A percentile compares a stretch with the other conserved stretches of the same genome.
phyloP scores from a whole-genome alignment of 2,797 vertebrate species.

The Acropternis orthonyx region DNA sequence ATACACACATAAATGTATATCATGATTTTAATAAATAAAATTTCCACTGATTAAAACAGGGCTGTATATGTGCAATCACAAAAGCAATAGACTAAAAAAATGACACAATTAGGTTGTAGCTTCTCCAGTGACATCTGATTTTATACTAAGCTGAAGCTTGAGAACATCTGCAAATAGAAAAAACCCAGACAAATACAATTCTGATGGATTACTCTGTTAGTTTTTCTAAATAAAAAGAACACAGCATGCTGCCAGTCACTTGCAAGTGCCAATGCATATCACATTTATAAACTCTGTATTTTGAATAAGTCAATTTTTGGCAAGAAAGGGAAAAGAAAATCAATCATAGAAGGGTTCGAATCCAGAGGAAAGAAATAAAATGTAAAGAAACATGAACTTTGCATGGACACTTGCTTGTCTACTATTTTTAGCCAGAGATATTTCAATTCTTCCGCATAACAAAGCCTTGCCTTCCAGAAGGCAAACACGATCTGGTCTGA shows the following conservation, averaged over 20 bases:
- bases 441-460: constrained; percentile 5
- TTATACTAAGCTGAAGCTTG: neutral
- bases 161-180: neutral
- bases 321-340: neutral
- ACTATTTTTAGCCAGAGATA: constrained; percentile 59
- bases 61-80: neutral
- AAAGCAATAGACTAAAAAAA: neutral
- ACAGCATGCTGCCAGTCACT: neutral
- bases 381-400: constrained; percentile 43
- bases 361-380: constrained; percentile 6
- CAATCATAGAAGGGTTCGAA: neutral
- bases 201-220: neutral
- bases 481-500: constrained; percentile 31
- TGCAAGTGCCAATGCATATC: neutral
- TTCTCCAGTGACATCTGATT: neutral
- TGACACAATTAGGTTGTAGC: neutral
- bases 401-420: constrained; percentile 26
- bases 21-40: neutral
- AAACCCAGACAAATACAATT: neutral
- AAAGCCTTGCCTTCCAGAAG: constrained; percentile 37
- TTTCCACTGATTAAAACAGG: neutral
- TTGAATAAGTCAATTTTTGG: neutral
- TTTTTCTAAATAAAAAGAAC: constrained; percentile 13
- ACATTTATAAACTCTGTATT: neutral
- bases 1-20: neutral